Conservation (phyloP, 1,140 invertebrate species). For the Luehdorfia chinensis region DNA sequence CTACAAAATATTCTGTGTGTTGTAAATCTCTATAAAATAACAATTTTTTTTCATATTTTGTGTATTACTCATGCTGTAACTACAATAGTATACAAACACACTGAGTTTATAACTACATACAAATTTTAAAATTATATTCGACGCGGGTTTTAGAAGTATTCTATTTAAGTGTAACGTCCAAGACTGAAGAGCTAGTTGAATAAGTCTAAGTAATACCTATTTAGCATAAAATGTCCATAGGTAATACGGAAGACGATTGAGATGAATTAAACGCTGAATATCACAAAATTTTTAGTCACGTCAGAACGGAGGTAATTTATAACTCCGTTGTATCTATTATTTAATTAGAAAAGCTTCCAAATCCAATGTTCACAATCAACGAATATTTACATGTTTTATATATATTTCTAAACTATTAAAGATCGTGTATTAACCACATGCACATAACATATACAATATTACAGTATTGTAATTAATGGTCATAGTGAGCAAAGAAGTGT, state of each 20-base stretch:
- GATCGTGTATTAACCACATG: conserved; percentile 32
- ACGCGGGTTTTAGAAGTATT: conserved; percentile 75
- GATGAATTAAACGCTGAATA: conserved; percentile 22
- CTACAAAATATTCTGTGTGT: conserved; percentile 43
- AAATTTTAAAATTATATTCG: conserved; percentile 52
- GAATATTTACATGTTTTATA: conserved; percentile 73
- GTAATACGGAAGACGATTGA: conserved; percentile 51
- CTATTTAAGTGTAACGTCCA: conserved; percentile 75
- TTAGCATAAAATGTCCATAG: conserved; percentile 74
- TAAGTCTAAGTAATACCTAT: conserved; percentile 73
- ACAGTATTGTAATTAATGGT: conserved; percentile 39
- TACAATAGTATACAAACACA: conserved; percentile 29
- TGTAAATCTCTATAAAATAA: conserved; percentile 31
- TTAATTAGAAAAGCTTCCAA: conserved; percentile 61
- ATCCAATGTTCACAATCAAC: conserved; percentile 69
- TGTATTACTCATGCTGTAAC: conserved; percentile 42
- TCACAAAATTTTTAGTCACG: conserved; percentile 30
- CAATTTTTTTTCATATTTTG: conserved; percentile 35
- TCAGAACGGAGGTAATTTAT: conserved; percentile 34
- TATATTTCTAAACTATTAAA: conserved; percentile 39
- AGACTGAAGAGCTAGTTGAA: conserved; percentile 75
- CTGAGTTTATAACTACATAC: conserved; percentile 36
- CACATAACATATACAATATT: conserved; percentile 45
- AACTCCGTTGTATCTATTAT: conserved; percentile 40
- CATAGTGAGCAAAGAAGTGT: conserved; percentile 27